A percentile compares a stretch with the other conserved stretches of the same genome.
Conservation (phyloP, 2,797 vertebrate genomes). For the Pantherophis vulpinus region DNA sequence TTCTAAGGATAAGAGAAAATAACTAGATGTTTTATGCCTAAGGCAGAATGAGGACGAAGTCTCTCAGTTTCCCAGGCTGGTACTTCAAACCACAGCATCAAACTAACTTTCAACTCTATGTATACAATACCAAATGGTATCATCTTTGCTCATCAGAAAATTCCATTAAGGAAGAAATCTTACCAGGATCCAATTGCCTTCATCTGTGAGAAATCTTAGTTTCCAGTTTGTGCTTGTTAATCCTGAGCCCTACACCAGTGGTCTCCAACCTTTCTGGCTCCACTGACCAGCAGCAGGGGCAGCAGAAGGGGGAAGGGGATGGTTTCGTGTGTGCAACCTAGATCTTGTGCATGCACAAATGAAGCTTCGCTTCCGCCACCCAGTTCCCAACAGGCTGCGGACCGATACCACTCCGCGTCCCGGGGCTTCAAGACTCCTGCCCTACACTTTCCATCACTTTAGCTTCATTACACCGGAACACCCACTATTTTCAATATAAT, state of each 20-base stretch:
- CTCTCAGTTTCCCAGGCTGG: neutral
- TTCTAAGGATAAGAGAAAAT: neutral
- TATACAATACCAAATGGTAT: neutral
- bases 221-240: neutral
- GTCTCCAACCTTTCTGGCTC: neutral
- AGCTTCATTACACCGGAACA: neutral
- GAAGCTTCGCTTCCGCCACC: neutral
- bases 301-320: neutral
- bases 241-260: neutral
- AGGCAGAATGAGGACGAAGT: neutral
- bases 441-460: neutral
- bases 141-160: neutral
- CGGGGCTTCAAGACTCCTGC: neutral
- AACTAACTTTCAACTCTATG: neutral
- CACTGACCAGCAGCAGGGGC: neutral
- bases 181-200: neutral
- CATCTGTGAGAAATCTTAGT: neutral
- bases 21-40: neutral
- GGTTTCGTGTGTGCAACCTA: neutral
- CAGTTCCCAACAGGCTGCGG: neutral
- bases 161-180: neutral
- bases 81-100: neutral
- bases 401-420: neutral
- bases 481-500: neutral
- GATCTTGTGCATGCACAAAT: neutral